Conservation (phyloP, 2,888 invertebrate species). For the Drosophila cracens region DNA sequence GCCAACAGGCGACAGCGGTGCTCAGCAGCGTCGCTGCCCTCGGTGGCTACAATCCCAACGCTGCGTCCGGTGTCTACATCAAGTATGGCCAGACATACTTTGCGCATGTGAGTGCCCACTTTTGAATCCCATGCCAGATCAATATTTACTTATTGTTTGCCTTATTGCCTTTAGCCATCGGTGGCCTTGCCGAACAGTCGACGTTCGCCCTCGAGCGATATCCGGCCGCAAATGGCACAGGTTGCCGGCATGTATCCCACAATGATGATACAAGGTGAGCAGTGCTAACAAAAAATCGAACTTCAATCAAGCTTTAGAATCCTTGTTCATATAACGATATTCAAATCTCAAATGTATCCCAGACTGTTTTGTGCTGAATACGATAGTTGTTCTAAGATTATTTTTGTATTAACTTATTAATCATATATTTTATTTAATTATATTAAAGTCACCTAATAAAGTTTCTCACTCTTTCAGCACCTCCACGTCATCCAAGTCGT, state of each 20-base stretch:
- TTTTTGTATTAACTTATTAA: neutral
- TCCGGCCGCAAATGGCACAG: conserved; percentile 84
- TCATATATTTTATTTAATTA: neutral
- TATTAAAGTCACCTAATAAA: neutral
- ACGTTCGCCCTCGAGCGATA: conserved; percentile 84
- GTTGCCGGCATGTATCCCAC: conserved; percentile 85
- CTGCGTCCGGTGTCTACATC: conserved; percentile 84
- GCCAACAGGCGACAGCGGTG: conserved; percentile 74
- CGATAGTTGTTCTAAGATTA: neutral
- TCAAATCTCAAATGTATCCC: neutral
- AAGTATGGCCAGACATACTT: conserved; percentile 85
- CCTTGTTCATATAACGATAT: neutral
- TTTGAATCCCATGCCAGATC: neutral
- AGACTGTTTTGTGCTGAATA: neutral
- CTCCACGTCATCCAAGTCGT: conserved; percentile 84
- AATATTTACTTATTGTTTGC: neutral
- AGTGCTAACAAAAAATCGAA: neutral
- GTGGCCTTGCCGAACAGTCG: conserved; percentile 84
- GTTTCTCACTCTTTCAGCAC: conserved; percentile 60
- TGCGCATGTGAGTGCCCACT: conserved; percentile 82
- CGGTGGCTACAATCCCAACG: conserved; percentile 86
- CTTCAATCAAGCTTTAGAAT: neutral
- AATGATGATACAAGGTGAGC: conserved; percentile 85
- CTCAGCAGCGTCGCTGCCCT: conserved; percentile 81
- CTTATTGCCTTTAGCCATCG: conserved; percentile 75